Evolutionary conservation across 2,113 vertebrate species (phyloP).

Genomic region (Gymnogyps californianus): DNA sequence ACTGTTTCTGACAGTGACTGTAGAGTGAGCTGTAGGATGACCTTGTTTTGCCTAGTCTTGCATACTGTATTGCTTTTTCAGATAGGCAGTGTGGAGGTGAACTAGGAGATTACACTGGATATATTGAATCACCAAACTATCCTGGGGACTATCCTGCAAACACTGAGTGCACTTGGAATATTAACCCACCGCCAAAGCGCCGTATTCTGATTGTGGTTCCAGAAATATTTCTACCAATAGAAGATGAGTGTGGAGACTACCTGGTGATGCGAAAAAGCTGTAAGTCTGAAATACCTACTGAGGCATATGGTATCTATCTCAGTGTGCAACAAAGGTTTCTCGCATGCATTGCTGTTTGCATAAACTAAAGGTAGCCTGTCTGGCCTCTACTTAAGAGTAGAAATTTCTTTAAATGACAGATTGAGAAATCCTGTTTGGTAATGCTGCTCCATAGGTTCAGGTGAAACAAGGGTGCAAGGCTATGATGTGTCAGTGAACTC

Average conservation of each 20-base stretch:
- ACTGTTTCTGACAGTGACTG: neutral
- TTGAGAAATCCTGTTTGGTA: neutral
- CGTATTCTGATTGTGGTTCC: constrained; percentile 96
- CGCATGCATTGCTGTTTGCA: neutral
- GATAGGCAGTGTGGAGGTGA: constrained; percentile 93
- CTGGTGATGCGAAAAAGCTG: constrained; percentile 97
- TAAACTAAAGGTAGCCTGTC: neutral
- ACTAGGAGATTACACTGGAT: constrained; percentile 93
- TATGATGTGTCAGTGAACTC: neutral
- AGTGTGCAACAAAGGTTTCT: neutral
- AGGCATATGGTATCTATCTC: neutral
- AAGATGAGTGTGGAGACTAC: constrained; percentile 97
- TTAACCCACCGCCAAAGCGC: constrained; percentile 92
- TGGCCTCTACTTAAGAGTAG: neutral
- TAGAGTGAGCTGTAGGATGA: neutral
- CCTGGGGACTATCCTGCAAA: constrained; percentile 97
- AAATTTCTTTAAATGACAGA: neutral
- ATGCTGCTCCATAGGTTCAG: neutral
- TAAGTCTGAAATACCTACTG: constrained; percentile 69
- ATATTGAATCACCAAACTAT: constrained; percentile 96
- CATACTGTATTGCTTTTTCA: constrained; percentile 58
- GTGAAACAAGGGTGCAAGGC: neutral
- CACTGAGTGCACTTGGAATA: constrained; percentile 92
- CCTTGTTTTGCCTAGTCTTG: neutral
- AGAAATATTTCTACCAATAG: constrained; percentile 95